Conservation (phyloP, 2,888 invertebrate species). For the Nemotelus nigrinus region DNA sequence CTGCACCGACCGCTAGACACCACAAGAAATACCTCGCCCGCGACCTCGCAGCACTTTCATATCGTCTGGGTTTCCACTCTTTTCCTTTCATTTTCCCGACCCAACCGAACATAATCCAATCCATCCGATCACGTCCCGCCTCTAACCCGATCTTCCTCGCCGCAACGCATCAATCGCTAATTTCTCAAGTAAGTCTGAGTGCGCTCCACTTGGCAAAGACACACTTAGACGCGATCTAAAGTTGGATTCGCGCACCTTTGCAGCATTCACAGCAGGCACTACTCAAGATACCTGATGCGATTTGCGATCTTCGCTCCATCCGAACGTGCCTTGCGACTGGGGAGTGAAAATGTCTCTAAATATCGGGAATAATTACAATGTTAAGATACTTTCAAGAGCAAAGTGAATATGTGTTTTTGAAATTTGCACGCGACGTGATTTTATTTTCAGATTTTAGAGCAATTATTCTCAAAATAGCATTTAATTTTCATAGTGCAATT, state of each 20-base stretch:
- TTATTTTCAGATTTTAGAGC: too few species aligned
- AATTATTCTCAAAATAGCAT: too few species aligned
- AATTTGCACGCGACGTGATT: too few species aligned
- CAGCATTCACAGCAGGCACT: background rate
- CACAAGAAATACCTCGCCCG: slow-evolving; percentile 9
- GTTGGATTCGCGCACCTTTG: slow-evolving; percentile 36
- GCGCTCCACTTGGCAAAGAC: slow-evolving; percentile 43
- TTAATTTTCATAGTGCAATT: too few species aligned
- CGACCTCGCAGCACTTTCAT: slow-evolving; percentile 26
- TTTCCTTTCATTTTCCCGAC: slow-evolving; percentile 40
- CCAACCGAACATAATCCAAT: background rate
- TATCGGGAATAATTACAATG: too few species aligned
- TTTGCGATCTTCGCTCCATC: background rate
- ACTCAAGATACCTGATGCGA: slow-evolving; percentile 14
- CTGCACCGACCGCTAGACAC: slow-evolving; percentile 16
- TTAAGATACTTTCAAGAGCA: too few species aligned
- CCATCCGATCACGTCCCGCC: background rate
- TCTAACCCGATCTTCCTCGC: background rate
- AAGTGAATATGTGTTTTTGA: too few species aligned
- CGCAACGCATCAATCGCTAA: slow-evolving; percentile 28
- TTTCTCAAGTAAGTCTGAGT: slow-evolving; percentile 37
- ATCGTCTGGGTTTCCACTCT: slow-evolving; percentile 33
- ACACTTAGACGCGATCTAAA: slow-evolving; percentile 25
- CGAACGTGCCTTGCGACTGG: background rate
- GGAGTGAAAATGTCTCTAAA: background rate